Evolutionary conservation across 2,888 invertebrate species (phyloP).

Genomic region (Pardosa pseudoannulata): DNA sequence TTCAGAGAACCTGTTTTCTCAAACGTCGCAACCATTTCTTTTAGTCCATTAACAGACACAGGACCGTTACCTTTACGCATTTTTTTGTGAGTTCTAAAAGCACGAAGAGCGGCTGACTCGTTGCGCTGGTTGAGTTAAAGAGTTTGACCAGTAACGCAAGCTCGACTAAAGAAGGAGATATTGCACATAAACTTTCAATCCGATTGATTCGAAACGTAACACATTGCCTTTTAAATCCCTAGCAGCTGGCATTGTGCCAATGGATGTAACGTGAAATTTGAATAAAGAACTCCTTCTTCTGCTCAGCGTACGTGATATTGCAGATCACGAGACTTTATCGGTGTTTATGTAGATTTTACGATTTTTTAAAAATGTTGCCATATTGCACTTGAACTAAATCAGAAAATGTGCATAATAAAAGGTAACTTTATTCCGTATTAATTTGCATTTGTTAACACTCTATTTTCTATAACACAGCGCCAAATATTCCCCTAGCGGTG

Average conservation of each 20-base stretch:
- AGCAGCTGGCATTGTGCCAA: background rate
- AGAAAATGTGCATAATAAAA: background rate
- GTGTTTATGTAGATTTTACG: background rate
- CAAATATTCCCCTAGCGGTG: too few species aligned
- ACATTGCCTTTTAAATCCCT: background rate
- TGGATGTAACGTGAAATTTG: too few species aligned
- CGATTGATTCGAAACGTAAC: constrained; percentile 2
- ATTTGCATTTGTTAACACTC: background rate
- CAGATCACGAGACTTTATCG: background rate
- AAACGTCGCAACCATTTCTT: too few species aligned
- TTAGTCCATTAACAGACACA: too few species aligned
- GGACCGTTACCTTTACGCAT: too few species aligned
- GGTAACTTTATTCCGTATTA: background rate
- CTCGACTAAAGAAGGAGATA: background rate
- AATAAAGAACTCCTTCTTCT: too few species aligned
- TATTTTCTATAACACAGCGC: too few species aligned
- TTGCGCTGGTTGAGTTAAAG: background rate
- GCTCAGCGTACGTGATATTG: too few species aligned
- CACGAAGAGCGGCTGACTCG: background rate
- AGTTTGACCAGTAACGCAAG: background rate
- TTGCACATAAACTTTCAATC: constrained; percentile 11
- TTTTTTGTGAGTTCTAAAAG: background rate
- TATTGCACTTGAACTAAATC: background rate
- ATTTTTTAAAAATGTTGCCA: too few species aligned
- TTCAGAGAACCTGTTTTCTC: too few species aligned